Evolutionary conservation across 2,888 invertebrate genomes (phyloP).

Genomic region (Celastrina argiolus): DNA sequence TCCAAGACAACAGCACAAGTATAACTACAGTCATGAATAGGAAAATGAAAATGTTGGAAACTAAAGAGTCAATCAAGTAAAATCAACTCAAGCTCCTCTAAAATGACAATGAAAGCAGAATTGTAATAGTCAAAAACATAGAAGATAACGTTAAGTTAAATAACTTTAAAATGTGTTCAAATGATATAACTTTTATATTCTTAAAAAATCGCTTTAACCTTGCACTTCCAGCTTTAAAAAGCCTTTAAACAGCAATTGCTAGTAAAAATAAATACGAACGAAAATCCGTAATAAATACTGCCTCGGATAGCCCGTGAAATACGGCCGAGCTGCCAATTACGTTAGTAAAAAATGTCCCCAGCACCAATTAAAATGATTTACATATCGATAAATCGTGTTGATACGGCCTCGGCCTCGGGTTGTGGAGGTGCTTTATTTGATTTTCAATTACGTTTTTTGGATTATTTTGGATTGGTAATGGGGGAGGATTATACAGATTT

Average conservation of each 20-base stretch:
- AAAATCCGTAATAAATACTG: constrained; percentile 8
- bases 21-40: not conserved
- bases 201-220: not conserved
- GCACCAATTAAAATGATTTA: constrained; percentile 77
- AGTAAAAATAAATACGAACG: constrained; percentile 10
- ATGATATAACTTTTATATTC: too few relatives aligned
- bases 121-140: too few relatives aligned
- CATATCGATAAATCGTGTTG: constrained; percentile 69
- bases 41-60: too few relatives aligned
- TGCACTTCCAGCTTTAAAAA: not conserved
- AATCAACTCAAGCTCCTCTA: too few relatives aligned
- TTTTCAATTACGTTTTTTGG: constrained; percentile 38
- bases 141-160: too few relatives aligned
- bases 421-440: constrained; percentile 6
- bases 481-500: constrained; percentile 30
- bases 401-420: constrained; percentile 44
- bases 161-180: too few relatives aligned
- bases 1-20: not conserved
- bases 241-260: constrained; percentile 2
- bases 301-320: constrained; percentile 47
- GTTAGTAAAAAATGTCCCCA: constrained; percentile 69
- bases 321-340: constrained; percentile 70
- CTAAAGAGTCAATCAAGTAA: too few relatives aligned
- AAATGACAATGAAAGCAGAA: too few relatives aligned
- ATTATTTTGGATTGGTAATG: constrained; percentile 17